A percentile compares a stretch with the other conserved stretches of the same genome.
phyloP scores from a whole-genome alignment of 2,113 vertebrate genomes.

The Geococcyx californianus region DNA sequence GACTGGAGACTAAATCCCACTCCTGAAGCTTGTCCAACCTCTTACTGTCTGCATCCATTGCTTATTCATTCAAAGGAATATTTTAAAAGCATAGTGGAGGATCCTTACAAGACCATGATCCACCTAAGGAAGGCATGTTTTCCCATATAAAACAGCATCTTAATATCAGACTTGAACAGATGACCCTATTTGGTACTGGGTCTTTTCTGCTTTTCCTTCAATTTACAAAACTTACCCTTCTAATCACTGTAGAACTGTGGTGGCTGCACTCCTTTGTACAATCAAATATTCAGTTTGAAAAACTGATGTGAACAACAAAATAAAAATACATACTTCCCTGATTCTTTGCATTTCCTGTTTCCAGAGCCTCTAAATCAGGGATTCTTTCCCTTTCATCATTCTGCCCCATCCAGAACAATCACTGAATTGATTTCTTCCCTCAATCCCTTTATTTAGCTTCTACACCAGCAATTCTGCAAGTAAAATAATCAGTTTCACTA shows the following conservation, averaged over 20 bases:
- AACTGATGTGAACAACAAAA: background rate
- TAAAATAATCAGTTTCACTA: background rate
- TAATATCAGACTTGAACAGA: background rate
- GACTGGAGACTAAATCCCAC: background rate
- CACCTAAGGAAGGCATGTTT: background rate
- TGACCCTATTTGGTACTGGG: background rate
- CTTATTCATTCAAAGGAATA: background rate
- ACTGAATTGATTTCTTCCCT: constrained; percentile 4
- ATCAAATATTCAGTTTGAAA: background rate
- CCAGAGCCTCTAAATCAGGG: background rate
- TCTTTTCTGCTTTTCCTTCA: background rate
- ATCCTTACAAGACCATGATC: background rate
- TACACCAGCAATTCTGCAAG: background rate
- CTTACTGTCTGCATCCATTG: background rate
- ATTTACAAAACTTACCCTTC: background rate
- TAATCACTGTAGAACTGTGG: background rate
- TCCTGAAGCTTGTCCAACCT: background rate
- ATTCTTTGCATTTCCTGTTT: background rate
- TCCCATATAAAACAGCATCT: background rate
- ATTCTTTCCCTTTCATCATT: background rate
- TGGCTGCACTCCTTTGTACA: background rate
- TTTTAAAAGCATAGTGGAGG: background rate
- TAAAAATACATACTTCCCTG: background rate
- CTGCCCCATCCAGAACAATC: background rate
- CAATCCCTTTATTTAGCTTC: constrained; percentile 12